Conservation (phyloP, 2,113 vertebrate species). For the Vanacampus margaritifer region DNA sequence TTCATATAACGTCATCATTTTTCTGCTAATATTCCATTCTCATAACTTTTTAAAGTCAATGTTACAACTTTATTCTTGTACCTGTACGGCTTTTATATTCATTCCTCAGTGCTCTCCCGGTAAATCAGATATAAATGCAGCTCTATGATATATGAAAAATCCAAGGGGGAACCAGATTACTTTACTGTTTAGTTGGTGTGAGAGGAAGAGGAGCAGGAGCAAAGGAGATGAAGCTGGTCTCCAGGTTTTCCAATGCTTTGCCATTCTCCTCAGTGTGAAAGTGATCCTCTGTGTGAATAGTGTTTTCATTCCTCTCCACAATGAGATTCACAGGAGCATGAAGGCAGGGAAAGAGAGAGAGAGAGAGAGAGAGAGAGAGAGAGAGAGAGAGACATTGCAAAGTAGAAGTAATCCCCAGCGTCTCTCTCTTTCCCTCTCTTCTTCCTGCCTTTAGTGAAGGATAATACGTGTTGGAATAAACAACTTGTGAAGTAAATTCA, state of each 20-base stretch:
- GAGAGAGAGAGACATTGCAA: conserved; percentile 34
- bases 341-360: conserved; percentile 44
- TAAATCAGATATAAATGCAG: not conserved
- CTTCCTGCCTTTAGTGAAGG: conserved; percentile 32
- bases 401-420: conserved; percentile 34
- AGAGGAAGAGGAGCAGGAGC: conserved; percentile 29
- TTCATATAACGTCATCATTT: no score
- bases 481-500: conserved; percentile 59
- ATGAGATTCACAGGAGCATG: conserved; percentile 75
- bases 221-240: conserved; percentile 69
- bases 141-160: not conserved
- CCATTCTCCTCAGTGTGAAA: conserved; percentile 70
- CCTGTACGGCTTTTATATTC: not conserved
- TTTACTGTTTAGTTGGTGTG: not conserved
- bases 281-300: conserved; percentile 73
- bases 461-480: conserved; percentile 64
- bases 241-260: conserved; percentile 67
- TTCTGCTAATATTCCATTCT: not conserved
- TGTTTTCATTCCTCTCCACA: conserved; percentile 75
- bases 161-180: not conserved
- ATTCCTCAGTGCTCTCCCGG: not conserved
- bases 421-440: conserved; percentile 9
- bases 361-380: conserved; percentile 37
- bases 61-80: not conserved
- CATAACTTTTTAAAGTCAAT: not conserved